Percentiles rank a stretch among this genome's conserved stretches.
phyloP scores from a whole-genome alignment of 2,888 invertebrate species.

The Athalia circularis region DNA sequence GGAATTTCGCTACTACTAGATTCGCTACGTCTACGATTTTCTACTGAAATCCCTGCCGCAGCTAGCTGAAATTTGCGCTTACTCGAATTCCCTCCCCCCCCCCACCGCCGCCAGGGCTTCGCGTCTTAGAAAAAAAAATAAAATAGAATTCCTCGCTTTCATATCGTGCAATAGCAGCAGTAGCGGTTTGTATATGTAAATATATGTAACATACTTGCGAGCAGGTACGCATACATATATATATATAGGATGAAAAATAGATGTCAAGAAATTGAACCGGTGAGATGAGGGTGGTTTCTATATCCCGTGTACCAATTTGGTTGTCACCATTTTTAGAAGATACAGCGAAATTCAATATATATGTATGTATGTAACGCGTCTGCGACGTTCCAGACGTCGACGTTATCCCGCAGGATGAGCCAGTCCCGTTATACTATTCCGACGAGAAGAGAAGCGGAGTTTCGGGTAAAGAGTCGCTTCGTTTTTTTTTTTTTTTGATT shows the following conservation, averaged over 20 bases:
- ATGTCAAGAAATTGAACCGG: constrained; percentile 30
- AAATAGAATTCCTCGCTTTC: no score
- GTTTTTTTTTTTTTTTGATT: background rate
- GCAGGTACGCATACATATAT: background rate
- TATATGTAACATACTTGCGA: no score
- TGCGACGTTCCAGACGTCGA: no score
- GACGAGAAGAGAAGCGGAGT: no score
- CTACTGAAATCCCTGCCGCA: background rate
- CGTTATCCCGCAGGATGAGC: no score
- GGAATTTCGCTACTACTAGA: no score
- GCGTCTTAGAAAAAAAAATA: no score
- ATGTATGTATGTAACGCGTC: background rate
- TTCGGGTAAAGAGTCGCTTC: background rate
- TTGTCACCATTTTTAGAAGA: background rate
- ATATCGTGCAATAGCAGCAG: no score
- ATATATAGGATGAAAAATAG: constrained; percentile 25
- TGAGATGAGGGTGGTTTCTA: background rate
- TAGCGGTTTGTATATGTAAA: no score
- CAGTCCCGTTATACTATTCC: no score
- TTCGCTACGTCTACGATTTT: background rate
- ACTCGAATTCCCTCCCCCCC: no score
- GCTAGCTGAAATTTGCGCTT: background rate
- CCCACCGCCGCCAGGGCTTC: no score
- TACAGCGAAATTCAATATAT: constrained; percentile 21
- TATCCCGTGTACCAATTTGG: background rate